phyloP scores from a whole-genome alignment of 2,113 vertebrate species.

The Vulpes lagopus region DNA sequence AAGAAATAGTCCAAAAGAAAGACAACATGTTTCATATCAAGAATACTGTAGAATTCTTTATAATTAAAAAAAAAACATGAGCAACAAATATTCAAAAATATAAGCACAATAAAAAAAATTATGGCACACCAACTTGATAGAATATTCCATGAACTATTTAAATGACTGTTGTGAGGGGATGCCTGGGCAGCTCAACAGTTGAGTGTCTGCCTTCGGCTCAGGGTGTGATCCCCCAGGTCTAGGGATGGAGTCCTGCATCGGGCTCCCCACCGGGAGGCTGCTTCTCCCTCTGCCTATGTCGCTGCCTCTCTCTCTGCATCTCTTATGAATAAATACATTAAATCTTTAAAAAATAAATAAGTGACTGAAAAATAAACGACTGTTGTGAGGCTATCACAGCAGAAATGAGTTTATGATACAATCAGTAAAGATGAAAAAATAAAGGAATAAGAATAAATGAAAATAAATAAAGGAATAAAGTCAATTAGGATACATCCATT shows the following conservation, averaged over 20 bases:
- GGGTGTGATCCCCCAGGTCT: too few relatives aligned
- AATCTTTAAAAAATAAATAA: too few relatives aligned
- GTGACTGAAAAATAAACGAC: background rate
- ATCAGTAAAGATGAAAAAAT: background rate
- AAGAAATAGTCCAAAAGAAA: background rate
- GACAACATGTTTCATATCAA: background rate
- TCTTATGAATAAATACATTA: too few relatives aligned
- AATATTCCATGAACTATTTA: background rate
- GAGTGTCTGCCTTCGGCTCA: too few relatives aligned
- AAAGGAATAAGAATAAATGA: background rate
- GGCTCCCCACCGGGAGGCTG: too few relatives aligned
- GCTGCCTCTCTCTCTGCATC: too few relatives aligned
- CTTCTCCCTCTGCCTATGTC: too few relatives aligned
- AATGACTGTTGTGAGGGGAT: background rate
- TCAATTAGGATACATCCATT: background rate
- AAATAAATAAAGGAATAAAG: background rate
- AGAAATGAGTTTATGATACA: background rate
- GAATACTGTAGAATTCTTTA: background rate
- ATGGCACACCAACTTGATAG: background rate
- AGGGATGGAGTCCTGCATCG: too few relatives aligned
- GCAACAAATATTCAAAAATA: background rate
- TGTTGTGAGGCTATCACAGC: background rate
- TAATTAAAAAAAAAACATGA: background rate
- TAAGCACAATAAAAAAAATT: background rate
- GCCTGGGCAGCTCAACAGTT: too few relatives aligned